A percentile compares a stretch with the other conserved stretches of the same genome.
These are phyloP conservation scores for Pollenia labialis DNA, from an alignment of 2,888 invertebrate species.

Conservation along the genomic window DNA sequence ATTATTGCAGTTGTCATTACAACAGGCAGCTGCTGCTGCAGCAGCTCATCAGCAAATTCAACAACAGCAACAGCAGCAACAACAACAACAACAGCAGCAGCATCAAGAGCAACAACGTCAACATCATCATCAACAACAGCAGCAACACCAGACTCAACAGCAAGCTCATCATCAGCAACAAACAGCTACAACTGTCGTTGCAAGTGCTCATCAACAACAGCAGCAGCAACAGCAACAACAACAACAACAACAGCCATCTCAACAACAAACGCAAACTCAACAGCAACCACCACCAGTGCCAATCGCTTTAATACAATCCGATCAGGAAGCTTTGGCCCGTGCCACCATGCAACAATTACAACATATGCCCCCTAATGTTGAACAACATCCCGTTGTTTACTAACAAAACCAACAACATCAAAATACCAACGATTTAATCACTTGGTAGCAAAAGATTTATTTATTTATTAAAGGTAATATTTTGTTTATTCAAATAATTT, in stretches of 20 bases:
- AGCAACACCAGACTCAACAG: conserved; percentile 77
- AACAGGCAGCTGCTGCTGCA: conserved; percentile 76
- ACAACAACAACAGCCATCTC: conserved; percentile 77
- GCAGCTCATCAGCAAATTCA: conserved; percentile 80
- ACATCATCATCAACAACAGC: conserved; percentile 79
- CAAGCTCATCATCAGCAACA: conserved; percentile 78
- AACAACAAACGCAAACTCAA: conserved; percentile 77
- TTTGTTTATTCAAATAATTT: conserved; percentile 1
- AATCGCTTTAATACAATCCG: conserved; percentile 82
- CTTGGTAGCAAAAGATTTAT: conserved; percentile 68
- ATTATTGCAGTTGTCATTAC: conserved; percentile 79
- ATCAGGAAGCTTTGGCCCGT: conserved; percentile 83
- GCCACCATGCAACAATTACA: conserved; percentile 84
- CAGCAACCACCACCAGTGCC: conserved; percentile 82
- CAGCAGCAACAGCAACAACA: conserved; percentile 81
- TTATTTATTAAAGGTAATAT: conserved; percentile 12
- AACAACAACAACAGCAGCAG: conserved; percentile 79
- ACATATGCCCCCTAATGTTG: conserved; percentile 83
- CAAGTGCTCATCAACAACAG: conserved; percentile 76
- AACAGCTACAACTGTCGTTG: conserved; percentile 75
- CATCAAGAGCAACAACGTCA: conserved; percentile 79
- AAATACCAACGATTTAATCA: conserved; percentile 46
- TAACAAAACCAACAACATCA: conserved; percentile 76
- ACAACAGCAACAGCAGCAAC: conserved; percentile 79
- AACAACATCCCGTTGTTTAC: conserved; percentile 84